These are phyloP conservation scores for Bujurquina vittata DNA, from an alignment of 2,113 vertebrate genomes.

Conservation along the genomic window DNA sequence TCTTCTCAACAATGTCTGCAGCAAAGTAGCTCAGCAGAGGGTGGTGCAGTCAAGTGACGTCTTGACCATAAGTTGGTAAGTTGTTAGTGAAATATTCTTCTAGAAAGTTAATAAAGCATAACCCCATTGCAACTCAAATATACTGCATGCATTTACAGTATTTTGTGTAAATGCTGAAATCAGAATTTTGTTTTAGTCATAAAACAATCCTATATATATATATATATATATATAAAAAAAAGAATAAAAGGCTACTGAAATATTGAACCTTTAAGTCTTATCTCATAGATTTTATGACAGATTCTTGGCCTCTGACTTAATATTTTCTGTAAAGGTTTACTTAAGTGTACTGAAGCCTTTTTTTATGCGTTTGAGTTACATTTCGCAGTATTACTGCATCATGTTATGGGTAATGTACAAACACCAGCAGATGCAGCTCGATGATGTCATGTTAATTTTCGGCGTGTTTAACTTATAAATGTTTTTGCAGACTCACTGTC, in stretches of 20 bases:
- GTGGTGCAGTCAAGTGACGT: neutral
- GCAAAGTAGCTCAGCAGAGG: neutral
- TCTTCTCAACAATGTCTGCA: neutral
- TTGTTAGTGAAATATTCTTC: neutral
- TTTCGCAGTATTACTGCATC: neutral
- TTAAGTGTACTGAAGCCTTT: neutral
- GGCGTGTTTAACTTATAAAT: neutral
- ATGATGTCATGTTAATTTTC: neutral
- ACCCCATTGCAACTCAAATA: neutral
- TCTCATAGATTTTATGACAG: no score
- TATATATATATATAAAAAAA: no score
- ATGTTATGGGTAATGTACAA: neutral
- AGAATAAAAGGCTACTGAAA: no score
- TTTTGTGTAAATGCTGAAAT: no score
- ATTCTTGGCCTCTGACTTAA: neutral
- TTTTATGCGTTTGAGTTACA: neutral
- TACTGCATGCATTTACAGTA: neutral
- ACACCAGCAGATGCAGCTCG: constrained; percentile 18
- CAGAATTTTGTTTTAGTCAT: no score
- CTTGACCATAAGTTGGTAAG: neutral
- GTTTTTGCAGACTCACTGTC: neutral
- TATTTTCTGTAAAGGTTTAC: neutral
- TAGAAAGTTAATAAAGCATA: neutral
- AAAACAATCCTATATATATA: no score
- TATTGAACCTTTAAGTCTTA: no score